phyloP scores from a whole-genome alignment of 2,888 invertebrate genomes.

The Nomada ruficornis region DNA sequence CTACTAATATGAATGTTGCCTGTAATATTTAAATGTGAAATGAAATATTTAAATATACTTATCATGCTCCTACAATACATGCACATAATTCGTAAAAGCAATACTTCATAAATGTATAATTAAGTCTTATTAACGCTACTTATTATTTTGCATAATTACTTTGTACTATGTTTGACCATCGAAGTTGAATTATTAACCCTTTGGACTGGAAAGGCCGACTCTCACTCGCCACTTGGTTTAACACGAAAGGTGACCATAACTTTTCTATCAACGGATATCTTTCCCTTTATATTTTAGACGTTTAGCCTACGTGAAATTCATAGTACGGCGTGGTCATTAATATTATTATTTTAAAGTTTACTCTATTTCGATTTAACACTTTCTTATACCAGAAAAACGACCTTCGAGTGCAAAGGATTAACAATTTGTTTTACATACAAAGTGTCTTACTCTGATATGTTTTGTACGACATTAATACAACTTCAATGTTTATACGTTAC shows the following conservation, averaged over 20 bases:
- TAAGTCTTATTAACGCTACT: constrained; percentile 59
- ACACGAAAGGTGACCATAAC: too few relatives aligned
- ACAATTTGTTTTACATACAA: not conserved
- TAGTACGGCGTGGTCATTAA: too few relatives aligned
- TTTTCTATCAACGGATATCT: too few relatives aligned
- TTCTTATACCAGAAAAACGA: too few relatives aligned
- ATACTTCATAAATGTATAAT: constrained; percentile 29
- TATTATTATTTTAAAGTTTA: too few relatives aligned
- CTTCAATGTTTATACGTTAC: constrained; percentile 44
- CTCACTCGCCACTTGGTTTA: too few relatives aligned
- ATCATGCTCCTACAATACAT: constrained; percentile 11
- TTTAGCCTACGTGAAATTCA: too few relatives aligned
- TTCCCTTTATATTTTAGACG: too few relatives aligned
- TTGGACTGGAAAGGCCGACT: not conserved
- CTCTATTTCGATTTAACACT: too few relatives aligned
- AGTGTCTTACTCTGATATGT: not conserved
- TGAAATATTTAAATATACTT: constrained; percentile 14
- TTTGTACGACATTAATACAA: constrained; percentile 21
- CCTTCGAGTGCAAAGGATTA: too few relatives aligned
- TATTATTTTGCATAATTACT: constrained; percentile 52
- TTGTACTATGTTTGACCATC: constrained; percentile 64
- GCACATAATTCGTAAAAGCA: constrained; percentile 28
- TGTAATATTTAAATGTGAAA: not conserved
- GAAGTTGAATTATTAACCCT: constrained; percentile 46
- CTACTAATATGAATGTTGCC: not conserved